phyloP scores from a whole-genome alignment of 2,113 vertebrate species.

The Cyprinus carpio region DNA sequence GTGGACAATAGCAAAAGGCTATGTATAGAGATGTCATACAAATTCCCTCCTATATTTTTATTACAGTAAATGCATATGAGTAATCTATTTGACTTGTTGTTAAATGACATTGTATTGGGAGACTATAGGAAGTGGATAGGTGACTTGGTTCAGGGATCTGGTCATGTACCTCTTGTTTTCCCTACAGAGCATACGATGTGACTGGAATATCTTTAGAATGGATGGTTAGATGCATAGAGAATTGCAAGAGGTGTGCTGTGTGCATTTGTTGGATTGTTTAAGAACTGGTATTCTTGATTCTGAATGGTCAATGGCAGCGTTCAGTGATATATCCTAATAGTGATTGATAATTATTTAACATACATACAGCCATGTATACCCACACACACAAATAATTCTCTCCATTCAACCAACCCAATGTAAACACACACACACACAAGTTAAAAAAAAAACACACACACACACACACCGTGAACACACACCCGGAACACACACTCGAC shows the following conservation, averaged over 20 bases:
- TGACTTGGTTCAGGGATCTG: slow-evolving; percentile 14
- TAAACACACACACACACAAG: no score
- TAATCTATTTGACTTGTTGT: slow-evolving; percentile 18
- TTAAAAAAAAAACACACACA: no score
- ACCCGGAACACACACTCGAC: no score
- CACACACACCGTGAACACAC: no score
- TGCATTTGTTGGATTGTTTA: background rate
- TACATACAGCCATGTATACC: no score
- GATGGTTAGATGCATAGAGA: background rate
- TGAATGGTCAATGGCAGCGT: background rate
- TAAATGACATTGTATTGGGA: background rate
- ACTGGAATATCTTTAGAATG: slow-evolving; percentile 26
- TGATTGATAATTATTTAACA: no score
- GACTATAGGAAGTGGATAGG: background rate
- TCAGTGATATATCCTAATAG: background rate
- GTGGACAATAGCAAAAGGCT: background rate
- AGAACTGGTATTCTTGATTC: background rate
- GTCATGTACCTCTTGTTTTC: slow-evolving; percentile 21
- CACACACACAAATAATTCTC: no score
- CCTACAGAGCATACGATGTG: slow-evolving; percentile 7
- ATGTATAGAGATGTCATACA: slow-evolving; percentile 29
- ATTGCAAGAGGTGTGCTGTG: background rate
- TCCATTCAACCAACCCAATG: no score
- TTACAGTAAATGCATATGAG: slow-evolving; percentile 14
- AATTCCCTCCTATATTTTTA: background rate